Conservation (phyloP, 2,113 vertebrate genomes). For the Hydropotes inermis region DNA sequence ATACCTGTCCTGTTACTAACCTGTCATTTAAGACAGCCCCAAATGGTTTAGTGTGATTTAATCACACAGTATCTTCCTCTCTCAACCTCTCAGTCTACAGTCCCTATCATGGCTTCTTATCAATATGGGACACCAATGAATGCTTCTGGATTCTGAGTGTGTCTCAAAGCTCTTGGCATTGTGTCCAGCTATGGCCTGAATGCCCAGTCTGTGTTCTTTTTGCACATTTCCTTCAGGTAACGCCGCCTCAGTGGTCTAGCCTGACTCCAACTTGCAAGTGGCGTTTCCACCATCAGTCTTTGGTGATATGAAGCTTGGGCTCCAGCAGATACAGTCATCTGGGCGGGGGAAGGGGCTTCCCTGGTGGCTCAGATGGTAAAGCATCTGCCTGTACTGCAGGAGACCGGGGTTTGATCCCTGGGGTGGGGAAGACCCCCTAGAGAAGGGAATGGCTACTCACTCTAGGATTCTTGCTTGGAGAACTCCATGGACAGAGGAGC, state of each 20-base stretch:
- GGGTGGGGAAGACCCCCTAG: not conserved
- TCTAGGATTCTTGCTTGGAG: not conserved
- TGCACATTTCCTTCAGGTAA: not conserved
- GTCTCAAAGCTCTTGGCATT: not conserved
- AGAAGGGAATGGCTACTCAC: not conserved
- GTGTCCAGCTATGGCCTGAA: not conserved
- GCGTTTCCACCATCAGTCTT: not conserved
- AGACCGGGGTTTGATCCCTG: not conserved
- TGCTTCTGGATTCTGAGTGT: not conserved
- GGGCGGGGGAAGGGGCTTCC: not conserved
- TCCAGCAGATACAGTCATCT: not conserved
- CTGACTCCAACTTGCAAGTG: not conserved
- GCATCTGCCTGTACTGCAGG: not conserved
- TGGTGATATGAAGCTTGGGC: not conserved
- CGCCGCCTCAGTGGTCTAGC: not conserved
- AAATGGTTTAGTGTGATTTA: slow-evolving; percentile 2
- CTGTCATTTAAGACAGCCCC: slow-evolving; percentile 27
- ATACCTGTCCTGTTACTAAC: slow-evolving; percentile 52
- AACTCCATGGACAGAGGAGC: not conserved
- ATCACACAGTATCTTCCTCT: not conserved
- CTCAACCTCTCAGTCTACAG: not conserved
- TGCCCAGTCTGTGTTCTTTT: not conserved
- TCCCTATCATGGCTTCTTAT: slow-evolving; percentile 7
- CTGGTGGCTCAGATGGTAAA: not conserved
- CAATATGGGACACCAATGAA: not conserved